Percentiles rank a stretch among this genome's conserved stretches.
phyloP scores from a whole-genome alignment of 2,113 vertebrate species.

The Ceyx cyanopectus region DNA sequence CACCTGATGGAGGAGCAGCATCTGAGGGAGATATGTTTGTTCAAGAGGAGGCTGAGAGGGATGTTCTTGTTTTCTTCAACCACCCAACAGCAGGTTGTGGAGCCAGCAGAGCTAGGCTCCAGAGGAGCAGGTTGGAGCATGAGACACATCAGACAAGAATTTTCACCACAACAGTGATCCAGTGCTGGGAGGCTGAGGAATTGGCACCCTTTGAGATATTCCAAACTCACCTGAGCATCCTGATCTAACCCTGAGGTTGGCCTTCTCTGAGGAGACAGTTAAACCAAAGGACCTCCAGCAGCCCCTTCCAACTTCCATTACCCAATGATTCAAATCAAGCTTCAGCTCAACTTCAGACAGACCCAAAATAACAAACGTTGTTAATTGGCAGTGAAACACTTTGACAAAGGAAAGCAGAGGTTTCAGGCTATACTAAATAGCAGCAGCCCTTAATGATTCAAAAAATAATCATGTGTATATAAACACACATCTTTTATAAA shows the following conservation, averaged over 20 bases:
- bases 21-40: not conserved
- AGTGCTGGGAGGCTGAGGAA: not conserved
- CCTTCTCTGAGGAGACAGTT: not conserved
- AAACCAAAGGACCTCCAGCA: not conserved
- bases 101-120: not conserved
- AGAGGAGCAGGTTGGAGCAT: not conserved
- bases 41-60: not conserved
- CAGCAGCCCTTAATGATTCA: not conserved
- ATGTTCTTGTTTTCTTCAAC: not conserved
- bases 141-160: not conserved
- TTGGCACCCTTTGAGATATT: not conserved
- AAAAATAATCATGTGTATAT: not conserved
- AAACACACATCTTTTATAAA: conserved; percentile 7
- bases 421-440: not conserved
- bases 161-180: not conserved
- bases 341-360: not conserved
- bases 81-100: rapidly evolving
- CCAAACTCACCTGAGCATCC: not conserved
- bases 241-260: not conserved
- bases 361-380: not conserved
- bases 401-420: not conserved
- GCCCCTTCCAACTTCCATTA: not conserved
- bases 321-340: not conserved
- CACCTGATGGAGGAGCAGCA: not conserved
- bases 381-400: not conserved